phyloP scores from a whole-genome alignment of 2,888 invertebrate species.

The Autographa gamma region DNA sequence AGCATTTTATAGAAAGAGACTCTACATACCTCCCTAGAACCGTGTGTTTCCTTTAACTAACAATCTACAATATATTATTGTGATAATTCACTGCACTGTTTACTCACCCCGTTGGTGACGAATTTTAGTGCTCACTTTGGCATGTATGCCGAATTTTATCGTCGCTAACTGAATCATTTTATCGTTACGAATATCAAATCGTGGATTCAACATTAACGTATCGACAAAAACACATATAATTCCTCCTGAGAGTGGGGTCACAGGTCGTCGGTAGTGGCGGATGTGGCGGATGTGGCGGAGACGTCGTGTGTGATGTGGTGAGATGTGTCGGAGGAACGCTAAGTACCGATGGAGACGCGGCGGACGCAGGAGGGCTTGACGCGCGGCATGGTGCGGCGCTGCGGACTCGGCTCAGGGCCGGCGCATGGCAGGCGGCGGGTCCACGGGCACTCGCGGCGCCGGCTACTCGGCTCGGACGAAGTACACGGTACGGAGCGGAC shows the following conservation, averaged over 20 bases:
- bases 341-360: slow-evolving; percentile 89
- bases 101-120: slow-evolving; percentile 86
- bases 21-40: slow-evolving; percentile 61
- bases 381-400: slow-evolving; percentile 85
- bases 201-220: slow-evolving; percentile 59
- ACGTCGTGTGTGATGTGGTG: slow-evolving; percentile 68
- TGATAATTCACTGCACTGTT: slow-evolving; percentile 83
- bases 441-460: slow-evolving; percentile 73
- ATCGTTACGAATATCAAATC: slow-evolving; percentile 68
- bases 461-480: slow-evolving; percentile 73
- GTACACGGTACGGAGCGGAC: slow-evolving; percentile 73
- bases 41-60: slow-evolving; percentile 45
- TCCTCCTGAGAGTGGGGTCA: slow-evolving; percentile 67
- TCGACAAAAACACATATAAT: slow-evolving; percentile 64
- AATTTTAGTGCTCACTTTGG: slow-evolving; percentile 87
- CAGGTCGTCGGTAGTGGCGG: slow-evolving; percentile 63
- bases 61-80: slow-evolving; percentile 51
- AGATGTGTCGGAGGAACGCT: slow-evolving; percentile 69
- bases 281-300: slow-evolving; percentile 58
- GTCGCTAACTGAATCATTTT: slow-evolving; percentile 90
- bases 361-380: slow-evolving; percentile 88
- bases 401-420: slow-evolving; percentile 79
- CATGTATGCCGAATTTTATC: slow-evolving; percentile 90
- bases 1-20: slow-evolving; percentile 25
- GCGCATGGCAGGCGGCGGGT: slow-evolving; percentile 80